phyloP scores from a whole-genome alignment of 2,888 invertebrate species.

The Lycophotia porphyrea region DNA sequence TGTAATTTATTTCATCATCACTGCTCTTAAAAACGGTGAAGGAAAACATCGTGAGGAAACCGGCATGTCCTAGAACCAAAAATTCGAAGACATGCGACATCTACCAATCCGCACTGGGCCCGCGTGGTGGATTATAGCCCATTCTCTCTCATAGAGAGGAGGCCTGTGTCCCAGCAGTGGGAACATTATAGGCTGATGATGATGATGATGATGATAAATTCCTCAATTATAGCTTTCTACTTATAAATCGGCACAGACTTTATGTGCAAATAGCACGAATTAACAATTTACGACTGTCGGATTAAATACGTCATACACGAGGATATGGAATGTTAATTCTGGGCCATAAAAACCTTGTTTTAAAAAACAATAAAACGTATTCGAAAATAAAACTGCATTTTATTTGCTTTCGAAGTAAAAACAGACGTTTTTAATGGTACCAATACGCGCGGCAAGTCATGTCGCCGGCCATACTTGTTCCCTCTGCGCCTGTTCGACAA shows the following conservation, averaged over 20 bases:
- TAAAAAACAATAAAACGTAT: conserved; percentile 78
- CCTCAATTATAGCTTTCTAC: conserved; percentile 4
- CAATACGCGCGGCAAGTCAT: conserved; percentile 71
- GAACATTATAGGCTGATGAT: too few relatives aligned
- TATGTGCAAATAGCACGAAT: conserved; percentile 41
- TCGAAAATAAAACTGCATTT: conserved; percentile 79
- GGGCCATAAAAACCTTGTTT: conserved; percentile 74
- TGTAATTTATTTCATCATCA: too few relatives aligned
- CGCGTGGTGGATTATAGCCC: too few relatives aligned
- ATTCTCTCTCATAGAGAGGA: too few relatives aligned
- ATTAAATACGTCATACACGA: conserved; percentile 62
- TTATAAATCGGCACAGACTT: conserved; percentile 11
- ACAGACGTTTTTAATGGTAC: conserved; percentile 76
- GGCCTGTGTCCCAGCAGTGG: too few relatives aligned
- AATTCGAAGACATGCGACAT: too few relatives aligned
- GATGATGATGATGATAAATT: too few relatives aligned
- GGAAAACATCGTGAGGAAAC: too few relatives aligned
- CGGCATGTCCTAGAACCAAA: too few relatives aligned
- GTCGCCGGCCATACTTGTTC: conserved; percentile 44
- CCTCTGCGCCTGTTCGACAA: conserved; percentile 50
- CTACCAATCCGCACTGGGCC: too few relatives aligned
- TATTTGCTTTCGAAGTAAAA: conserved; percentile 75
- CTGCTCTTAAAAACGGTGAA: too few relatives aligned
- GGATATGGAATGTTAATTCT: conserved; percentile 65
- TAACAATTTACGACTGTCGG: conserved; percentile 61